Percentiles rank a stretch among this genome's conserved stretches.
Evolutionary conservation across 2,113 vertebrate genomes (phyloP).

Genomic region (Ia io): DNA sequence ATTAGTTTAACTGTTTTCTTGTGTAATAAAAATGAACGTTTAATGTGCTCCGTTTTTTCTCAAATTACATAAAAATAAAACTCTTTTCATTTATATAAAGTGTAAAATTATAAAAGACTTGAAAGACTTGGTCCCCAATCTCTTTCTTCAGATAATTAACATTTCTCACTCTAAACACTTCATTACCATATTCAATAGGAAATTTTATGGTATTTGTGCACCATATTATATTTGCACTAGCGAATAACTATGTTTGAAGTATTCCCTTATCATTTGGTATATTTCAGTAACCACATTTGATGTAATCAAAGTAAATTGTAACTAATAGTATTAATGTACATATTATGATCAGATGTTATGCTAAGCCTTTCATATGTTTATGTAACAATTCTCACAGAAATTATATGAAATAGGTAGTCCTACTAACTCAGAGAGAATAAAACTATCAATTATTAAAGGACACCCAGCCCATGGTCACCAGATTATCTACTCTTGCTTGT

Average conservation of each 20-base stretch:
- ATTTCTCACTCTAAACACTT: not conserved
- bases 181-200: not conserved
- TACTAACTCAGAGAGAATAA: not conserved
- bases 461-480: not conserved
- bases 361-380: not conserved
- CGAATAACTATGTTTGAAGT: not conserved
- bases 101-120: not conserved
- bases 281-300: not conserved
- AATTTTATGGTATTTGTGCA: not conserved
- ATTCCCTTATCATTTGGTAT: not conserved
- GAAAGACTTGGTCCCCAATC: not conserved
- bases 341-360: not conserved
- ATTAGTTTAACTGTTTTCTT: not conserved
- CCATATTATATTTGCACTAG: not conserved
- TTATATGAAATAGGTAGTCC: not conserved
- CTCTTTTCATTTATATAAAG: not conserved
- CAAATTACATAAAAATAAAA: not conserved
- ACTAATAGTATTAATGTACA: not conserved
- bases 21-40: not conserved
- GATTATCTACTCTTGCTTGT: not conserved
- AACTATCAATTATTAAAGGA: not conserved
- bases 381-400: not conserved
- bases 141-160: not conserved
- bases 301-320: not conserved
- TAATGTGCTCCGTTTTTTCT: not conserved